Evolutionary conservation across 2,797 vertebrate genomes (phyloP).

Genomic region (Stomatorhinus walkeri): DNA sequence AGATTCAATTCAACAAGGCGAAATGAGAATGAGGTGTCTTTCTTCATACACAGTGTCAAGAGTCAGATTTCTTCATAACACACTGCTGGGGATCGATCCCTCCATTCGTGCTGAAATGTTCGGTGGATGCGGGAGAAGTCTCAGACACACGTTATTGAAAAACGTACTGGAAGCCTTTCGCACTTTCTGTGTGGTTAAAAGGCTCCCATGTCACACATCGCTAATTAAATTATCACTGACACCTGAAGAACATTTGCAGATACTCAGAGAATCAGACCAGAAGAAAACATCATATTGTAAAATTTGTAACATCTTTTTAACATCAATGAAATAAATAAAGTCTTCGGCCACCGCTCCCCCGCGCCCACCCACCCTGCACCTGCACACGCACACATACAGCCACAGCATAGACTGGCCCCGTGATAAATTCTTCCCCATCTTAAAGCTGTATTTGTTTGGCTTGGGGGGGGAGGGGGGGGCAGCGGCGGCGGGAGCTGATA

Average conservation of each 20-base stretch:
- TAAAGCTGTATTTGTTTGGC: conserved; percentile 33
- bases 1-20: not conserved
- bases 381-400: not conserved
- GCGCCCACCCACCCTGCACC: not conserved
- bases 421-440: not conserved
- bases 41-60: not conserved
- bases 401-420: no score
- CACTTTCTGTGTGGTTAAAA: not conserved
- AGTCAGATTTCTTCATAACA: not conserved
- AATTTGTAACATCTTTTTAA: not conserved
- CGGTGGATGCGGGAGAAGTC: not conserved
- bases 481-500: conserved; percentile 42
- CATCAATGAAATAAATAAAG: not conserved
- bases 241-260: not conserved
- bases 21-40: not conserved
- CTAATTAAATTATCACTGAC: not conserved
- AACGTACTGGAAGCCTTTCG: not conserved
- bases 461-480: conserved; percentile 21
- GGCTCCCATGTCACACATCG: not conserved
- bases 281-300: not conserved
- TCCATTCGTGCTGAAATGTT: not conserved
- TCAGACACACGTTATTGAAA: not conserved
- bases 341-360: not conserved
- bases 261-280: not conserved
- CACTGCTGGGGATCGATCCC: not conserved